Evolutionary conservation across 2,888 invertebrate species (phyloP).

Genomic region (Apeira syringaria): DNA sequence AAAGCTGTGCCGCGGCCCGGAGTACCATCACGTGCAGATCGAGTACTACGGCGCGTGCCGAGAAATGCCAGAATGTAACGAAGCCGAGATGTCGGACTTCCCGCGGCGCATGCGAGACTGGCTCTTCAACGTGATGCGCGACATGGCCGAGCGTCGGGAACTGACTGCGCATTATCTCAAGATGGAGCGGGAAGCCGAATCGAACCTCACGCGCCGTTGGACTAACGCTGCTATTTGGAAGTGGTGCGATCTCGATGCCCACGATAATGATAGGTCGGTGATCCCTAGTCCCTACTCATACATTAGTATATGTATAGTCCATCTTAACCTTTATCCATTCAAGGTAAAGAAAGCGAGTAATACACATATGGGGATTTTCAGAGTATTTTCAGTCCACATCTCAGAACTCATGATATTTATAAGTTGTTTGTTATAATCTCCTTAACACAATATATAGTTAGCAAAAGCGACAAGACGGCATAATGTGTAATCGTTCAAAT

Average conservation of each 20-base stretch:
- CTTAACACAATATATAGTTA: no score
- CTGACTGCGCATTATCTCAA: conserved; percentile 91
- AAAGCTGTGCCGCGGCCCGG: conserved; percentile 87
- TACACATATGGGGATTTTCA: no score
- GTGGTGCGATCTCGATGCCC: conserved; percentile 98
- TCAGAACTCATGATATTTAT: no score
- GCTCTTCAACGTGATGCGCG: conserved; percentile 98
- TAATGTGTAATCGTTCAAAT: no score
- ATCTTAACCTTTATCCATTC: no score
- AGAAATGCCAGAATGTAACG: conserved; percentile 90
- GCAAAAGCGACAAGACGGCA: no score
- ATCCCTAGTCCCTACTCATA: no score
- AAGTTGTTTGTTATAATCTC: no score
- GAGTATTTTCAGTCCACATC: no score
- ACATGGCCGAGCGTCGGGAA: conserved; percentile 94
- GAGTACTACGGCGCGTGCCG: conserved; percentile 96
- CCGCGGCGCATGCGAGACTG: conserved; percentile 98
- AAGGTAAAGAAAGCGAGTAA: no score
- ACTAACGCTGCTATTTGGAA: conserved; percentile 98
- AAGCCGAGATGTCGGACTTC: conserved; percentile 96
- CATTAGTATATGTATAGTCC: no score
- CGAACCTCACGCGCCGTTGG: conserved; percentile 92
- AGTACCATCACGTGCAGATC: conserved; percentile 94
- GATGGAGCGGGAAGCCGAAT: conserved; percentile 95
- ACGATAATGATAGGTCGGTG: conserved; percentile 92